Evolutionary conservation across 2,797 vertebrate species (phyloP), one percentile per base, ranked within the genome.

Genomic region (Neoniphon sammara): DNA sequence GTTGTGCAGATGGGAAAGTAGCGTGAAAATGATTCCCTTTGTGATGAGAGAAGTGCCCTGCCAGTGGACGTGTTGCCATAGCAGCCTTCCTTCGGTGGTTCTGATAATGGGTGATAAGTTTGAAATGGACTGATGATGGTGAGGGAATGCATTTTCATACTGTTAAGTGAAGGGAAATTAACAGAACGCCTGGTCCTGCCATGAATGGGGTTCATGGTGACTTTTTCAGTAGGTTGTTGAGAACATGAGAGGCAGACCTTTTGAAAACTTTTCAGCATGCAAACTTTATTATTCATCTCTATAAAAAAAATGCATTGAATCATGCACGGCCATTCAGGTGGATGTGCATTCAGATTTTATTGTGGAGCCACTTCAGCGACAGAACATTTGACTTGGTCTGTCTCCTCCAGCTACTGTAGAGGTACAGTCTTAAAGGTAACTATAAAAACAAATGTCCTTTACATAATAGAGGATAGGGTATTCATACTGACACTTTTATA

Each of bases 21-120:
- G 56, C 47, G 70, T 69, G 50, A 83, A 85, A 77, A 73, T 53
- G 2, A 7, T 36, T 66, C 34, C 66, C 72, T 81, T 85, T 77
- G 74, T 84, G 76, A 64, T 61, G 39, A 73, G 34, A 80, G 66
- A 76, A 77, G 49, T 72, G 78, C 50, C 63, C 79, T 81, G 75
- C 50, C 59, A 63, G 52, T 36, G 18, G 55, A 66, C 70, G 21
- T 12, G 82, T 91, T 91, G 81, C 82, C 80, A 89, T 89, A 77
- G 87, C 86, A 91, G 78, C 87, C 68, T 54, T 55, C 54, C 44
- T 67, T 80, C 67, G 63, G 10, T 66, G 59, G 70, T 50, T 85
- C 27, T 65, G 73, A 81, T 85, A 83, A 78, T 61, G 53, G 57
- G 56, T 67, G 74, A 77, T 75, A 80, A 74, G 71, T 84, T 80